phyloP scores from a whole-genome alignment of 2,888 invertebrate genomes.

The Neoascia interrupta region DNA sequence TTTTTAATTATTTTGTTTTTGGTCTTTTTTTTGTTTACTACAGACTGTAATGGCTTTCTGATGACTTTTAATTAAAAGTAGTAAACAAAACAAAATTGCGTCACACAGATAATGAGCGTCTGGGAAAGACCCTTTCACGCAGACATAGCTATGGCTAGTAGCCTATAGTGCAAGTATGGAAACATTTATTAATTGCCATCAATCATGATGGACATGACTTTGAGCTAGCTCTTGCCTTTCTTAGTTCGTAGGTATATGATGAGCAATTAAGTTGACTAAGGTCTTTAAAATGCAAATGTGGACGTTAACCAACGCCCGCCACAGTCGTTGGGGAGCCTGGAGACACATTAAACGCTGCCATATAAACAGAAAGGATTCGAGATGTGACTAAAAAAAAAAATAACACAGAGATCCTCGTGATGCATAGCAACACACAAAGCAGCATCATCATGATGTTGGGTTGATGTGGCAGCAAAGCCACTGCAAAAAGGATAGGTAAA shows the following conservation, averaged over 20 bases:
- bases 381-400: constrained; percentile 51
- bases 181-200: constrained; percentile 71
- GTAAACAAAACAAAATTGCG: constrained; percentile 45
- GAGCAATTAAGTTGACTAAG: constrained; percentile 51
- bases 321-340: constrained; percentile 27
- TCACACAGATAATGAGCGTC: constrained; percentile 30
- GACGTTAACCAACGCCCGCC: constrained; percentile 12
- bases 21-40: neutral
- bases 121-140: constrained; percentile 6
- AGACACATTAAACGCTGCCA: constrained; percentile 62
- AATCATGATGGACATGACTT: constrained; percentile 60
- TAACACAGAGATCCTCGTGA: constrained; percentile 60
- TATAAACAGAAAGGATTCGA: constrained; percentile 31
- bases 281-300: constrained; percentile 65
- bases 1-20: constrained; percentile 42
- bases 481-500: constrained; percentile 60
- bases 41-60: constrained; percentile 69
- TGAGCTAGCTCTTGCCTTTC: constrained; percentile 22
- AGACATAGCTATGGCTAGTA: neutral
- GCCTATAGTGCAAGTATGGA: constrained; percentile 25
- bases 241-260: constrained; percentile 14
- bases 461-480: constrained; percentile 30
- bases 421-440: constrained; percentile 60
- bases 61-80: constrained; percentile 71
- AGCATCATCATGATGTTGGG: constrained; percentile 37